phyloP scores from a whole-genome alignment of 2,113 vertebrate genomes.

The Apistogramma diplotaenia region DNA sequence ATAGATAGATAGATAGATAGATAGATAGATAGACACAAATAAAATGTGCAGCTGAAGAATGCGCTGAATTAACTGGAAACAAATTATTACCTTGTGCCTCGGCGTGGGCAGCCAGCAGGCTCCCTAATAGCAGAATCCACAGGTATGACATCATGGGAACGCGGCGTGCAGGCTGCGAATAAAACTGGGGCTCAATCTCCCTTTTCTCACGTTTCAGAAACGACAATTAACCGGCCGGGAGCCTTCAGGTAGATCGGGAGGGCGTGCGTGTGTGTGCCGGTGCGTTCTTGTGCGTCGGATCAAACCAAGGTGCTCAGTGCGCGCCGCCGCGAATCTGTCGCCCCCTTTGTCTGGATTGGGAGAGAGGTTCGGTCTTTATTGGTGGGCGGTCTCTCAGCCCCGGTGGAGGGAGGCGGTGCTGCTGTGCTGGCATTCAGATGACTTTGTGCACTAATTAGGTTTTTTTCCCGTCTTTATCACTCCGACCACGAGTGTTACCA shows the following conservation, averaged over 20 bases:
- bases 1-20: slow-evolving; percentile 4
- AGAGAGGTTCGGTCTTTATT: slow-evolving; percentile 57
- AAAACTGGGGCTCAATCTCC: slow-evolving; percentile 15
- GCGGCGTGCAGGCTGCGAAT: slow-evolving; percentile 53
- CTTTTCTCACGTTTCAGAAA: slow-evolving; percentile 1
- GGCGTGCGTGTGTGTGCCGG: slow-evolving; percentile 31
- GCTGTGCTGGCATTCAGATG: background rate
- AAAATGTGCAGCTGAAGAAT: background rate
- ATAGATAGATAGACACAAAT: background rate
- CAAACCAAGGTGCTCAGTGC: slow-evolving; percentile 46
- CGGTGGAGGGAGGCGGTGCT: slow-evolving; percentile 2
- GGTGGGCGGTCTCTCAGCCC: slow-evolving; percentile 56
- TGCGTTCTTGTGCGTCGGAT: slow-evolving; percentile 44
- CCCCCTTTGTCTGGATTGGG: slow-evolving; percentile 68
- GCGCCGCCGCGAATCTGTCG: slow-evolving; percentile 32
- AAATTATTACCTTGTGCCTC: slow-evolving; percentile 67
- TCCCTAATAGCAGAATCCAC: slow-evolving; percentile 74
- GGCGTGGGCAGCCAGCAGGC: slow-evolving; percentile 62
- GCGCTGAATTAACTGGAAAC: slow-evolving; percentile 4
- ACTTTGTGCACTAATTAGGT: background rate
- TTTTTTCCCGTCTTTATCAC: background rate
- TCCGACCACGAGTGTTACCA: background rate
- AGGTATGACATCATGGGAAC: slow-evolving; percentile 78
- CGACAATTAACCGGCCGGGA: slow-evolving; percentile 7
- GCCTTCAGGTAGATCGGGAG: slow-evolving; percentile 46